Base-by-base conservation (phyloP, 1,140 invertebrate genomes). In the Diabrotica virgifera region DNA sequence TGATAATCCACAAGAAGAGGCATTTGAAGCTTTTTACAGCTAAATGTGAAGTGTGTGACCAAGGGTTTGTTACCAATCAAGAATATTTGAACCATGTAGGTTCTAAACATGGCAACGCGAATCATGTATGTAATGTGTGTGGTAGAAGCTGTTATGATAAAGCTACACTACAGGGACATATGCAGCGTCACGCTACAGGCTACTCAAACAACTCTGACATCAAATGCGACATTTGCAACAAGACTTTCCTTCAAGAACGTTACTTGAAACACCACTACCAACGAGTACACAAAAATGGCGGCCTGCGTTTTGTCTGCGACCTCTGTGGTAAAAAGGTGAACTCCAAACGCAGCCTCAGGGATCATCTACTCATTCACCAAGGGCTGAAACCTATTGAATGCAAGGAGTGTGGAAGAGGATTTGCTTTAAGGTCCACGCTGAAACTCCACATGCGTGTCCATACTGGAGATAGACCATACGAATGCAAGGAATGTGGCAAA, bases 401-500 rank as follows among this genome's bases (percentile, higher is more conserved):
- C 56, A 72, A 71, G 13, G 66, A 72, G 36, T 75, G 74, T 57
- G 71, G 68, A 3, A 72, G 68, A 57, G 55, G 59, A 8, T 75
- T 75, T 59, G 69, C 66, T 7, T 59, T 72, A 52, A 62, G 66
- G n/a, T 71, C 69, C 0, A 75, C 72, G 3, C 64, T 75, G n/a
- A 85, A 89, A 60, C 88, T 90, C 11, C 91, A 93, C 78, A 87
- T 90, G 69, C 81, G 89, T 71, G 83, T 89, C 70, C 90, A 92
- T 79, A 90, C 88, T 37, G 90, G 90, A 8, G 87, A 91, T 70
- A 84, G 88, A 69, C 90, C 90, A 0, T 91, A 90, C 76, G 82
- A 84, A 70, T 92, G 90, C 74, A 80, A 81, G 51, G 81, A 84
- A 54, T 92, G 90, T 76, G 79, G 82, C 5, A 86, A 90, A 72